Conservation (phyloP, 1,140 invertebrate species). For the Plectrocnemia conspersa region DNA sequence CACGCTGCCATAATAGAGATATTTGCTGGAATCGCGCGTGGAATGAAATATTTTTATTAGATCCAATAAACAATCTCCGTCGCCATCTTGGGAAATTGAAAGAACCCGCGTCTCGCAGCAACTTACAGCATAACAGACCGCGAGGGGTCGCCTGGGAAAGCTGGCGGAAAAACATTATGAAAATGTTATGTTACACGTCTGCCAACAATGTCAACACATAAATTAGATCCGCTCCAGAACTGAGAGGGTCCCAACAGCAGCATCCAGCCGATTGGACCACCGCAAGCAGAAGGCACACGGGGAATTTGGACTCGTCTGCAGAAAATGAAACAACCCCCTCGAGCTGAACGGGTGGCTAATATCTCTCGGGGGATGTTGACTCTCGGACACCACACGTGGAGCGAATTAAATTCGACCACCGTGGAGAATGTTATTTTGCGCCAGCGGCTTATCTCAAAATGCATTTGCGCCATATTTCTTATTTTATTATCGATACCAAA, state of each 20-base stretch:
- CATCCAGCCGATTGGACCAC: neutral
- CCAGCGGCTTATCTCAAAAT: too few relatives aligned
- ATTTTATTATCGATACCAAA: too few relatives aligned
- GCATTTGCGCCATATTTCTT: too few relatives aligned
- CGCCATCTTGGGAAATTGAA: too few relatives aligned
- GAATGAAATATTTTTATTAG: too few relatives aligned
- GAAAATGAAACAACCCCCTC: slow-evolving; percentile 2
- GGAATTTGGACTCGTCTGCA: slow-evolving; percentile 4
- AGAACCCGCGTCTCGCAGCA: too few relatives aligned
- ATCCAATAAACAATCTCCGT: too few relatives aligned
- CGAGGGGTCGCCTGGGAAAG: neutral
- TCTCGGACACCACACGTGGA: neutral
- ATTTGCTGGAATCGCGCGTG: too few relatives aligned
- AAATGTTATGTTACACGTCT: slow-evolving; percentile 1
- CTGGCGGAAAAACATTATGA: neutral
- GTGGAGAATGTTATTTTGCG: too few relatives aligned
- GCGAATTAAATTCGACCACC: neutral
- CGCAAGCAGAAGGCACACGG: neutral
- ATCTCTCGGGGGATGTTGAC: slow-evolving; percentile 3
- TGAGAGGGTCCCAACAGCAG: neutral
- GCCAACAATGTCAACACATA: slow-evolving; percentile 13
- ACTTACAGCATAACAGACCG: too few relatives aligned
- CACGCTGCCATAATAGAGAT: too few relatives aligned
- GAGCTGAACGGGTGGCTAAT: neutral
- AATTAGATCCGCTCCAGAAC: slow-evolving; percentile 7